phyloP scores from a whole-genome alignment of 2,113 vertebrate species.

The Mystacornis crossleyi region DNA sequence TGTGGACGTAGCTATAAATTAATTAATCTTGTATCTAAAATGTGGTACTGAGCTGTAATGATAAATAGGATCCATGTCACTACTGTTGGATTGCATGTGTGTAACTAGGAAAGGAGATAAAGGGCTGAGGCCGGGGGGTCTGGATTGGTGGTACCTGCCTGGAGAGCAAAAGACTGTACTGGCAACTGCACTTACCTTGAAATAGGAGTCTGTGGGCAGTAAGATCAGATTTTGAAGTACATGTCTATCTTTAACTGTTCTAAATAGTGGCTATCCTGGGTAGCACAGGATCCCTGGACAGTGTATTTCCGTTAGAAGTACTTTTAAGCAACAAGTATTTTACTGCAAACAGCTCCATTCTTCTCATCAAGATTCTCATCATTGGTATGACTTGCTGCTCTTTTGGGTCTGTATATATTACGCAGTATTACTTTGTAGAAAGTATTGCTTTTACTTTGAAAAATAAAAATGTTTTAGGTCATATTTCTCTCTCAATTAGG shows the following conservation, averaged over 20 bases:
- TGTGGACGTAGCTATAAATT: neutral
- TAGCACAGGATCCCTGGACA: neutral
- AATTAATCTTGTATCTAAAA: neutral
- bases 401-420: neutral
- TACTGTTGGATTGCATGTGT: neutral
- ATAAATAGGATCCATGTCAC: neutral
- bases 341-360: neutral
- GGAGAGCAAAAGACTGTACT: neutral
- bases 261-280: neutral
- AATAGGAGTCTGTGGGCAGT: neutral
- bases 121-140: fast-evolving
- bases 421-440: neutral
- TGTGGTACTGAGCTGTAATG: neutral
- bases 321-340: neutral
- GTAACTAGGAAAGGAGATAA: neutral
- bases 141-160: neutral
- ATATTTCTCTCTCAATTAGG: neutral
- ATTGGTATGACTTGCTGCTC: neutral
- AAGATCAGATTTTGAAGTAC: neutral
- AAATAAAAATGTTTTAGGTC: neutral
- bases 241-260: neutral
- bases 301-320: neutral
- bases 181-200: neutral
- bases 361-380: neutral
- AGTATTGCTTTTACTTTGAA: neutral